Conservation (phyloP, 2,888 invertebrate genomes). For the Eumacrocentrus americanus region DNA sequence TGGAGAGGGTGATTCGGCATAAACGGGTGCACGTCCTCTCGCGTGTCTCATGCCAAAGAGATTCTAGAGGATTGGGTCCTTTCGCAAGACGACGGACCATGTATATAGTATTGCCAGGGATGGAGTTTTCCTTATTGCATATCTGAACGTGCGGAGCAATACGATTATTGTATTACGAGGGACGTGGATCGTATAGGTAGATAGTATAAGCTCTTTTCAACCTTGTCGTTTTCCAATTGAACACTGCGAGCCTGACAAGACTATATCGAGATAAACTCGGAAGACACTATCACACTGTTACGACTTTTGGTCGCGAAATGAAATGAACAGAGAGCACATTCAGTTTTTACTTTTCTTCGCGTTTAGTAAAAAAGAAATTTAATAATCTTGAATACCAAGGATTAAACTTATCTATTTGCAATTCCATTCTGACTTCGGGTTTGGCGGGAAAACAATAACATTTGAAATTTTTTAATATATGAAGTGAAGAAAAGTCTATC, state of each 20-base stretch:
- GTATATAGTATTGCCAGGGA: conserved; percentile 27
- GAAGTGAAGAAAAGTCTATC: too few relatives aligned
- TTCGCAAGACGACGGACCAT: not conserved
- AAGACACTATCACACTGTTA: not conserved
- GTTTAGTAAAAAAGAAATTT: too few relatives aligned
- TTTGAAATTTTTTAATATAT: too few relatives aligned
- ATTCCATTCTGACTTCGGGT: too few relatives aligned
- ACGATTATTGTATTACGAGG: conserved; percentile 46
- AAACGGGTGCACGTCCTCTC: not conserved
- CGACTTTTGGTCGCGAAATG: not conserved
- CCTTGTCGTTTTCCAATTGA: not conserved
- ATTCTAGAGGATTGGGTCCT: conserved; percentile 1
- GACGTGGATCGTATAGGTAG: not conserved
- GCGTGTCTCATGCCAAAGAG: conserved; percentile 1
- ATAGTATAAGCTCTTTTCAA: not conserved
- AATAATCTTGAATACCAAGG: too few relatives aligned
- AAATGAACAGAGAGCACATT: not conserved
- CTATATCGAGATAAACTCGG: not conserved
- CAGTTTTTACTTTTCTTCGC: too few relatives aligned
- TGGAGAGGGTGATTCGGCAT: not conserved
- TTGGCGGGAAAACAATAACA: too few relatives aligned
- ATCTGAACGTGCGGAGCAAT: conserved; percentile 48
- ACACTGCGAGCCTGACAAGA: not conserved
- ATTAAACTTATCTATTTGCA: too few relatives aligned
- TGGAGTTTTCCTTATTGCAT: conserved; percentile 49